Conservation (phyloP, 2,888 invertebrate genomes). For the Mythimna ferrago region DNA sequence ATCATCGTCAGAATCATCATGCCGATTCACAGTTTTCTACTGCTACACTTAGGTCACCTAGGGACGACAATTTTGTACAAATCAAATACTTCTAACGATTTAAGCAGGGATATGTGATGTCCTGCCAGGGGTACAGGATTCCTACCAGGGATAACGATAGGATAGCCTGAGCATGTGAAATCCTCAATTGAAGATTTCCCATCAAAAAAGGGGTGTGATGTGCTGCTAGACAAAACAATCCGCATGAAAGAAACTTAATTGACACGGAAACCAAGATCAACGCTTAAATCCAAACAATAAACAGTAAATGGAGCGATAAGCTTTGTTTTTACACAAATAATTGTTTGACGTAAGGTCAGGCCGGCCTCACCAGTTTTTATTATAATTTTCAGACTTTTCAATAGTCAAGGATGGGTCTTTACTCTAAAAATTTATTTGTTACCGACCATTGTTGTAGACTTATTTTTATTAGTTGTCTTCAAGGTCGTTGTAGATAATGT, state of each 20-base stretch:
- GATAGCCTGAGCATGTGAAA: too few species aligned
- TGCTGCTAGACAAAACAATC: too few species aligned
- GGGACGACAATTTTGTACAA: neutral
- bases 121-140: too few species aligned
- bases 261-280: constrained; percentile 56
- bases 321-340: constrained; percentile 63
- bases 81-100: neutral
- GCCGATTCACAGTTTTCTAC: neutral
- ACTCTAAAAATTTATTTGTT: constrained; percentile 42
- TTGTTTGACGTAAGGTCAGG: constrained; percentile 56
- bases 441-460: constrained; percentile 40
- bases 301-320: constrained; percentile 64
- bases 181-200: too few species aligned
- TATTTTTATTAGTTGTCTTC: constrained; percentile 49
- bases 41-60: neutral
- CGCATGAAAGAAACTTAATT: constrained; percentile 2
- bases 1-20: neutral
- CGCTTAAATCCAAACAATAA: constrained; percentile 51
- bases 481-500: constrained; percentile 40
- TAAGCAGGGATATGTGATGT: too few species aligned
- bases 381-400: constrained; percentile 56
- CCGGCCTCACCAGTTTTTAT: constrained; percentile 59
- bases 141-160: too few species aligned
- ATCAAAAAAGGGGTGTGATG: too few species aligned
- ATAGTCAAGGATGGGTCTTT: constrained; percentile 62